Base-by-base conservation (phyloP, 2,888 invertebrate genomes). In the Seira sanloemensis region DNA sequence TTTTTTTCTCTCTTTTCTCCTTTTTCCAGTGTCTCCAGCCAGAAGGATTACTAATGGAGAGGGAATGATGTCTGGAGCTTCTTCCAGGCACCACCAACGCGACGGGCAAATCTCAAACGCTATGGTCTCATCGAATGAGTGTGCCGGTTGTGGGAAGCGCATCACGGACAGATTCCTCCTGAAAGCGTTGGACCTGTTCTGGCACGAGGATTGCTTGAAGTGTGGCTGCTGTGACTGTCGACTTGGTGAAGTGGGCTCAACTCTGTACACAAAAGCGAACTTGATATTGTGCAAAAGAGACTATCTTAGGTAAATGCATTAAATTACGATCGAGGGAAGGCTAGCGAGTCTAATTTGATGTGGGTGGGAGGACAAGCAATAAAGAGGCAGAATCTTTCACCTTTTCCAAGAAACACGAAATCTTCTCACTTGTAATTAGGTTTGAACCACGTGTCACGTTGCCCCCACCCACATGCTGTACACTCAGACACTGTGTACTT, bases 171-270 rank as follows among this genome's bases (percentile, higher is more conserved):
- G 97, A 90, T 97, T 94, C 91, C 93, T 98, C 89, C 94, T 98
- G 90, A 97, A 97, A 91, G 98, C 98, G 1, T 92, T 98, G 90
- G 98, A 98, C 91, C 94, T 97, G 92, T 95, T 95, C 91, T 98
- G 98, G 98, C 98, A 98, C 92, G 98, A 98, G 91, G 98, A 98
- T 92, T 98, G 98, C 91, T 94, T 98, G 86, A 98, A 98, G 92
- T 97, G 97, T 91, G 97, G 97, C 90, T 98, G 98, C 92, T 98
- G 98, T 92, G 97, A 98, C 92, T 98, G 98, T 91, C 94, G 98
- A 77, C 94, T 98, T 82, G 98, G 98, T 21, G 98, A 98, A 92
- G 98, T 98, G 71, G 98, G 98, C 23, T 97, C 97, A 87, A 97
- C 98, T 50, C 94, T 98, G 75, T 98, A 97, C 92, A 97, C 97